Percentiles rank a stretch among this genome's conserved stretches.
Conservation (phyloP, 1,140 invertebrate genomes). For the Aphis gossypii region DNA sequence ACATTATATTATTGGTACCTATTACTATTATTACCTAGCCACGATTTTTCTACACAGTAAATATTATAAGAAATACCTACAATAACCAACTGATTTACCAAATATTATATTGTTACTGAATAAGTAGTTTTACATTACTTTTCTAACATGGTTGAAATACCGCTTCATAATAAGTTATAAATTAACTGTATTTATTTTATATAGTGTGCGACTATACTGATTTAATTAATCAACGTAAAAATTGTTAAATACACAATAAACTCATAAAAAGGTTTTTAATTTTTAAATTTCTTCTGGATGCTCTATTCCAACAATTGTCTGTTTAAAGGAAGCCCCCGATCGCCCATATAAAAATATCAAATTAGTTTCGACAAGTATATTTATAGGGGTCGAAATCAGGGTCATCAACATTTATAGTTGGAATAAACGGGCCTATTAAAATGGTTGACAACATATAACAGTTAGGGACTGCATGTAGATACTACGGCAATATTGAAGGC, state of each 20-base stretch:
- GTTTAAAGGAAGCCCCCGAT: neutral
- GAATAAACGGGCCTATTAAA: constrained; percentile 48
- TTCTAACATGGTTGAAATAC: neutral
- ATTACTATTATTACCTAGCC: neutral
- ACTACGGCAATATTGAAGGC: constrained; percentile 32
- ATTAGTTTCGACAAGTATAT: constrained; percentile 14
- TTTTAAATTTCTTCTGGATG: constrained; percentile 13
- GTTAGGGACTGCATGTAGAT: neutral
- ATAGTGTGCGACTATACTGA: neutral
- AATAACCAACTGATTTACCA: neutral
- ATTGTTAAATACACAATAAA: constrained; percentile 1
- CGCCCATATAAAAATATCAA: constrained; percentile 42
- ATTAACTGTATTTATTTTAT: neutral
- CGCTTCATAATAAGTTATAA: neutral
- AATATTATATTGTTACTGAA: neutral
- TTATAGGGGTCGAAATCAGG: constrained; percentile 57
- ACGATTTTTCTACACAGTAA: neutral
- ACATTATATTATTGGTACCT: neutral
- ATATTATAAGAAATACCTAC: neutral
- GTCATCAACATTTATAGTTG: constrained; percentile 40
- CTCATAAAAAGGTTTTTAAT: neutral
- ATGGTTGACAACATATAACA: constrained; percentile 22
- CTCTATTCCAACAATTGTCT: neutral
- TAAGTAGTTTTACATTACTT: neutral
- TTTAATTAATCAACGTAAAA: neutral